Evolutionary conservation across 1,140 invertebrate genomes (phyloP).

Genomic region (Stegodyphus mimosarum): DNA sequence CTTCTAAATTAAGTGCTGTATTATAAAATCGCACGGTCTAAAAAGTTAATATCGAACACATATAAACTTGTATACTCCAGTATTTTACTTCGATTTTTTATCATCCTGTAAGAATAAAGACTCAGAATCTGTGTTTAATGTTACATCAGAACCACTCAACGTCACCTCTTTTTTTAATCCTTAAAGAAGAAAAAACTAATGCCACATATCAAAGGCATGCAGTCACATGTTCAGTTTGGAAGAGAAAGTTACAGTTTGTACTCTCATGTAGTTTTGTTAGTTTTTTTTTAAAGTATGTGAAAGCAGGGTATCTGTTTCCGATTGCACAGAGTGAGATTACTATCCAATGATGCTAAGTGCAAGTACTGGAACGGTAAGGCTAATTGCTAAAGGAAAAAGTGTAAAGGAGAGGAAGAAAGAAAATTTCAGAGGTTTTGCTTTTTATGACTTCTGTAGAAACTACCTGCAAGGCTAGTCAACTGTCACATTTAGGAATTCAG

Average conservation of each 20-base stretch:
- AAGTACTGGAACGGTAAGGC: background rate
- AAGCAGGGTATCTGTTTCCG: background rate
- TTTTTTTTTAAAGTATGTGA: background rate
- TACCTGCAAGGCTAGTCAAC: background rate
- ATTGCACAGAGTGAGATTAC: background rate
- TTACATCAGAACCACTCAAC: too few species aligned
- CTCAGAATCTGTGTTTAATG: too few species aligned
- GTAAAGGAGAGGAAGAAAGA: background rate
- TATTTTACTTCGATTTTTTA: too few species aligned
- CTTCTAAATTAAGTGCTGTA: too few species aligned
- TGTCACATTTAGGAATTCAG: background rate
- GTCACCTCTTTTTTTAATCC: background rate
- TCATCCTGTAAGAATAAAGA: too few species aligned
- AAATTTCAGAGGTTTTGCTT: background rate
- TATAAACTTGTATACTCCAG: too few species aligned
- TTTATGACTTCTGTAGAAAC: background rate
- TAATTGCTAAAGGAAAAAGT: background rate
- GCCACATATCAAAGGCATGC: too few species aligned
- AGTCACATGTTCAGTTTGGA: too few species aligned
- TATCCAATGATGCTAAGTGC: background rate
- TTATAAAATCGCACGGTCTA: too few species aligned
- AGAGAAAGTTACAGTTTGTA: background rate
- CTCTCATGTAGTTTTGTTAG: background rate
- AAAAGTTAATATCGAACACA: too few species aligned
- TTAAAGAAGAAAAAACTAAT: background rate